These are phyloP conservation scores for Herpailurus yagouaroundi DNA, from an alignment of 2,113 vertebrate species.

Conservation along the genomic window DNA sequence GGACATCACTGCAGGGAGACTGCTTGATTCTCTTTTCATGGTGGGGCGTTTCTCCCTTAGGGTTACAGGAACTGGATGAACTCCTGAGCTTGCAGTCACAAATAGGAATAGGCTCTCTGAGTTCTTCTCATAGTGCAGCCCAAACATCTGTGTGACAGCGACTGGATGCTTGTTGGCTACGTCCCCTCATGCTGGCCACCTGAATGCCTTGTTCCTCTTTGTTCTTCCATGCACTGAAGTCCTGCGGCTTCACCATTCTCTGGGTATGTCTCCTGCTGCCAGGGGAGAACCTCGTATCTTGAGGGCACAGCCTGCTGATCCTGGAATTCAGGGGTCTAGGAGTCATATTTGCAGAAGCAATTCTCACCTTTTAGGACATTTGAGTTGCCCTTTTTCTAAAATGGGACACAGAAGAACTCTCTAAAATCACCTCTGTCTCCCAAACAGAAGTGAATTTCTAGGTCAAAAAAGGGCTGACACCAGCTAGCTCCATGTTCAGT, in stretches of 20 bases:
- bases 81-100: constrained; percentile 83
- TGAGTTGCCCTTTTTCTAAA: not conserved
- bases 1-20: constrained; percentile 92
- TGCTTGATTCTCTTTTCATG: constrained; percentile 88
- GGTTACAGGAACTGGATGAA: constrained; percentile 90
- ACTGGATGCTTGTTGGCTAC: constrained; percentile 69
- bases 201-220: constrained; percentile 86
- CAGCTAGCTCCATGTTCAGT: not conserved
- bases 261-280: not conserved
- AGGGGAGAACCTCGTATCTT: constrained; percentile 80
- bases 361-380: constrained; percentile 32
- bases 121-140: constrained; percentile 78
- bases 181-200: constrained; percentile 79
- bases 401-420: not conserved
- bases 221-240: constrained; percentile 86
- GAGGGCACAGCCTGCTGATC: constrained; percentile 76
- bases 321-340: constrained; percentile 62
- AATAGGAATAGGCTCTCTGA: constrained; percentile 84
- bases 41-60: constrained; percentile 89
- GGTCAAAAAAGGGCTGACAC: not conserved
- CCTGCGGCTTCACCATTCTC: constrained; percentile 89
- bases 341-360: constrained; percentile 68
- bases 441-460: not conserved
- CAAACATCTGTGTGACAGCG: constrained; percentile 72
- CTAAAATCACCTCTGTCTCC: not conserved